Evolutionary conservation across 2,888 invertebrate genomes (phyloP), one percentile per base, ranked within the genome.

Genomic region (Mimas tiliae): DNA sequence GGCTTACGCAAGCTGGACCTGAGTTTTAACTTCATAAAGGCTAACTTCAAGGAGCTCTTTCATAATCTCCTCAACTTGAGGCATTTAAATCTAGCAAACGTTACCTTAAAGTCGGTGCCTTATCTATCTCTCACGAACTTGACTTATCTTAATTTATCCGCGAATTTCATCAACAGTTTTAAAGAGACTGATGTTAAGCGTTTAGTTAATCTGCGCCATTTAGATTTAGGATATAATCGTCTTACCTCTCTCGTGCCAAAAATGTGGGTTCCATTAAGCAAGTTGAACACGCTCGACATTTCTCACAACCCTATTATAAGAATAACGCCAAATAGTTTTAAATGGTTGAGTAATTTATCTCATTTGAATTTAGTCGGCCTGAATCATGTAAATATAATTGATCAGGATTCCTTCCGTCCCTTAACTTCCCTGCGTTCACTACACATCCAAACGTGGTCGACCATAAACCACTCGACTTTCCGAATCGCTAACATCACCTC

Each of bases 31-130:
- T 95, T 95, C 47, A 92, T 98, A 70, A 96, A 97, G 76, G 97
- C 98, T 70, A 97, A 97, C 91, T 96, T 97, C 83, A 97, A 97
- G 82, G 97, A 98, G 88, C 94, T 98, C 64, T 97, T 98, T 83
- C 96, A 98, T 83, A 97, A 97, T 88, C 95, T 97, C 64, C 97
- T 97, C 65, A 96, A 96, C 81, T 94, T 98, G 72, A 95, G 97
- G 83, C 95, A 96, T 82, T 94, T 98, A 74, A 96, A 95, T 82
- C 94, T 98, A 79, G 96, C 96, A 65, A 95, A 95, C 83, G 96
- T 97, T 86, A 97, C 97, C 71, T 95, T 98, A 78, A 96, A 95
- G 79, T 95, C 95, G 65, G 94, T 97, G 79, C 98, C 98, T 67
- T 95, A 96, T 75, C 93, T 97, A 72, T 96, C 97, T 72, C 92